phyloP scores from a whole-genome alignment of 2,888 invertebrate genomes.

The Bursaphelenchus okinawaensis region DNA sequence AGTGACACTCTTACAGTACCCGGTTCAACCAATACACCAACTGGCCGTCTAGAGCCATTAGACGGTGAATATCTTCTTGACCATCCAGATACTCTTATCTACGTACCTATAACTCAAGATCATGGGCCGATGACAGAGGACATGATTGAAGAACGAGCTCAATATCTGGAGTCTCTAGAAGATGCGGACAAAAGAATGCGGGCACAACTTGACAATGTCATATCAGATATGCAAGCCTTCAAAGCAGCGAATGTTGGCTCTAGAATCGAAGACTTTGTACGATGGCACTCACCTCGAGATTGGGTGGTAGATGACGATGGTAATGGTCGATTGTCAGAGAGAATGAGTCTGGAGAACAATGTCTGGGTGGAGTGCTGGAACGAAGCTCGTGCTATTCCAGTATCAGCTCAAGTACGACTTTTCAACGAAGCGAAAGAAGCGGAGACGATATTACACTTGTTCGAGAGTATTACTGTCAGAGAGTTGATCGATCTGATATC shows the following conservation, averaged over 20 bases:
- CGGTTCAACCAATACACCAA: background rate
- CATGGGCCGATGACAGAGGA: constrained; percentile 95
- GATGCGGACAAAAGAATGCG: constrained; percentile 81
- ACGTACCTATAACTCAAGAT: constrained; percentile 80
- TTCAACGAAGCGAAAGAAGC: constrained; percentile 94
- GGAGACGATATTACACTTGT: constrained; percentile 65
- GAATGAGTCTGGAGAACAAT: constrained; percentile 78
- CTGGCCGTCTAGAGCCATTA: constrained; percentile 5
- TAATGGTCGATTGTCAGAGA: constrained; percentile 36
- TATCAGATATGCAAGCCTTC: constrained; percentile 97
- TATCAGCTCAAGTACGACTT: constrained; percentile 78
- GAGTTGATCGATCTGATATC: constrained; percentile 34
- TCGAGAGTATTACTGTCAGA: constrained; percentile 21
- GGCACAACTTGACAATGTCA: constrained; percentile 87
- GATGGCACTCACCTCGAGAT: constrained; percentile 96
- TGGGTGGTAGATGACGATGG: constrained; percentile 68
- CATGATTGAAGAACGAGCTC: constrained; percentile 85
- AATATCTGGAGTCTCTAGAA: constrained; percentile 77
- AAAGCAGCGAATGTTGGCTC: constrained; percentile 94
- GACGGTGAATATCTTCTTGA: constrained; percentile 13
- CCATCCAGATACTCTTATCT: constrained; percentile 68
- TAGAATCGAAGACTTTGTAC: constrained; percentile 85
- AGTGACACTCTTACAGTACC: background rate
- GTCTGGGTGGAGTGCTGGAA: constrained; percentile 89
- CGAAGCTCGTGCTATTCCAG: constrained; percentile 80